Conservation (phyloP, 2,113 vertebrate species). For the Thalassoma bifasciatum region DNA sequence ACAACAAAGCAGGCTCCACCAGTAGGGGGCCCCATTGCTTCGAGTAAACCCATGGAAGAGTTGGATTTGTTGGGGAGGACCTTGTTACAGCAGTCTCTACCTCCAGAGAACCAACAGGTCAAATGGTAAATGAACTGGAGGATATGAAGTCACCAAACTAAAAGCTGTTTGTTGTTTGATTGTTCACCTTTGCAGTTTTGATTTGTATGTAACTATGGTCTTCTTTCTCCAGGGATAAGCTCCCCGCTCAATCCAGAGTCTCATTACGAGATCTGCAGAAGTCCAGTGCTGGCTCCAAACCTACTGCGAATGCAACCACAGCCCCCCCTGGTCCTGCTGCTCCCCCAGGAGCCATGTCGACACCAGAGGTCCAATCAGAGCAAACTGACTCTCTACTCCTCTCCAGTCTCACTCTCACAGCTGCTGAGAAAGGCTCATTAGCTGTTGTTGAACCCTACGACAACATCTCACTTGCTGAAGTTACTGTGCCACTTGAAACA, state of each 20-base stretch:
- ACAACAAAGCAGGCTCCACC: conserved; percentile 47
- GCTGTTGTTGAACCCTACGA: conserved; percentile 60
- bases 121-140: conserved; percentile 83
- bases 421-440: conserved; percentile 41
- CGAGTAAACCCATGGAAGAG: conserved; percentile 89
- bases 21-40: conserved; percentile 33
- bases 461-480: conserved; percentile 87
- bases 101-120: conserved; percentile 92
- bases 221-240: conserved; percentile 88
- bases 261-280: conserved; percentile 93
- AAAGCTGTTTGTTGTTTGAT: not conserved
- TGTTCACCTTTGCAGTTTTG: conserved; percentile 45
- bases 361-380: conserved; percentile 58
- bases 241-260: conserved; percentile 86
- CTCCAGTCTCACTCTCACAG: conserved; percentile 62
- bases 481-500: conserved; percentile 93
- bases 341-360: conserved; percentile 28
- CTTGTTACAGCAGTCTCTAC: conserved; percentile 92
- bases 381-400: conserved; percentile 67
- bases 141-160: not conserved
- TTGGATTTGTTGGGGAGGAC: conserved; percentile 94
- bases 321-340: not conserved
- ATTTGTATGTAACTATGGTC: conserved; percentile 70
- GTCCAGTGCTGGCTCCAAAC: conserved; percentile 69
- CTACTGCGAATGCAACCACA: conserved; percentile 22